These are phyloP conservation scores for Vireo griseus DNA, from an alignment of 2,797 vertebrate genomes.

Conservation along the genomic window DNA sequence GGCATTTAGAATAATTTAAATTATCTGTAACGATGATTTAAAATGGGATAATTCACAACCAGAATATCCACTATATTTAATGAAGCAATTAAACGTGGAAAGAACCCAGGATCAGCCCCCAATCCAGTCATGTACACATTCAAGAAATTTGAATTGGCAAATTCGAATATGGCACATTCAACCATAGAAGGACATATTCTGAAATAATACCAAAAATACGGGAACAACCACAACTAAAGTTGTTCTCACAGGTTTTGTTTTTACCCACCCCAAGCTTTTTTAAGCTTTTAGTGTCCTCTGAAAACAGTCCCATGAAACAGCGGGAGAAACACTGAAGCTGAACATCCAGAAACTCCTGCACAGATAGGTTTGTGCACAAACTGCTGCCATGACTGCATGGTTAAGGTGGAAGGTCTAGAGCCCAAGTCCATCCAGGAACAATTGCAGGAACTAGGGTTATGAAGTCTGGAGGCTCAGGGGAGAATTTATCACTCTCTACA, in stretches of 20 bases:
- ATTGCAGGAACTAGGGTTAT: not conserved
- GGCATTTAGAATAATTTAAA: not conserved
- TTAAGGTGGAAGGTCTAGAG: not conserved
- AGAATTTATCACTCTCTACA: not conserved
- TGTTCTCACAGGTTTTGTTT: not conserved
- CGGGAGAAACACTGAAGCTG: not conserved
- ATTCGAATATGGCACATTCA: not conserved
- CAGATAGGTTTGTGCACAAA: not conserved
- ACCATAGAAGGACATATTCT: not conserved
- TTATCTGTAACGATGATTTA: not conserved
- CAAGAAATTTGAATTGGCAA: not conserved
- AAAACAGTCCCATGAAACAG: not conserved
- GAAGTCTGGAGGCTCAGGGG: not conserved
- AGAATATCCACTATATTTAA: not conserved
- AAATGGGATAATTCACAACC: not conserved
- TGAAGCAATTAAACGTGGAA: not conserved
- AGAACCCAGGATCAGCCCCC: not conserved
- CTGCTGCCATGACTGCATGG: not conserved
- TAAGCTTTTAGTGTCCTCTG: not conserved
- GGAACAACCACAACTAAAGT: not conserved
- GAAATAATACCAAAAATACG: not conserved
- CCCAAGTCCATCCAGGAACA: not conserved
- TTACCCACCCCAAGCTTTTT: not conserved
- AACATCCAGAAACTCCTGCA: not conserved
- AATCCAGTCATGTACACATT: not conserved